Evolutionary conservation across 1,140 invertebrate species (phyloP), one percentile per base, ranked within the genome.

Genomic region (Cryptotermes secundus): DNA sequence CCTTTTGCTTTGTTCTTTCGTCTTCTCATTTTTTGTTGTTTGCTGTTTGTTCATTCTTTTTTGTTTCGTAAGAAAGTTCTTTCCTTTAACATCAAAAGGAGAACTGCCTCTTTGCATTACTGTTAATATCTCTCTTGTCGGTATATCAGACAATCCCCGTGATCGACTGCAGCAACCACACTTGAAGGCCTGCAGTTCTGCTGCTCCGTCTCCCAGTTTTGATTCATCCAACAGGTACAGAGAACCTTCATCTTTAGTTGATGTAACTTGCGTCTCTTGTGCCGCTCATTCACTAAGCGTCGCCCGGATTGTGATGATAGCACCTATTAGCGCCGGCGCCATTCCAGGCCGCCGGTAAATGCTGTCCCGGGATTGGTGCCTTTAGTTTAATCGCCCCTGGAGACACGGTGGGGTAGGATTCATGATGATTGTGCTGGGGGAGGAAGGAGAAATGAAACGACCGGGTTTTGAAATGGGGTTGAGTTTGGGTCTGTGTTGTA

Each of bases 291-390:
- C 59, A 26, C 59, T 9, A 26, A 26, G 59, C n/a, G 26, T 9
- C 9, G 42, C 24, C 1, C 42, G 81, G 59, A 4, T 49, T 24
- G 26, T n/a, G 83, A 83, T 83, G 49, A 79, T 59, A 49, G 59
- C 26, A 10, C n/a, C 83, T 79, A 83, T 83, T 83, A 83, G 83
- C 83, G 83, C 83, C 83, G 83, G 83, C 83, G 83, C 72, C 83
- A 42, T 79, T 65, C 36, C 59, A 7, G 59, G 59, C 59, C n/a
- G 59, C 59, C 59, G 31, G 83, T 83, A 83, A 83, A 83, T 59
- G 35, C 83, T 83, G 83, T 59, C 83, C 38, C 83, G 36, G 83
- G 83, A 83, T 83, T 83, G 83, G 83, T 83, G 59, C 83, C 38
- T 83, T 83, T 49, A 49, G 31, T 83, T 83, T 83, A 83, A 83